Evolutionary conservation across 1,140 invertebrate genomes (phyloP).

Genomic region (Apocrypta bakeri): DNA sequence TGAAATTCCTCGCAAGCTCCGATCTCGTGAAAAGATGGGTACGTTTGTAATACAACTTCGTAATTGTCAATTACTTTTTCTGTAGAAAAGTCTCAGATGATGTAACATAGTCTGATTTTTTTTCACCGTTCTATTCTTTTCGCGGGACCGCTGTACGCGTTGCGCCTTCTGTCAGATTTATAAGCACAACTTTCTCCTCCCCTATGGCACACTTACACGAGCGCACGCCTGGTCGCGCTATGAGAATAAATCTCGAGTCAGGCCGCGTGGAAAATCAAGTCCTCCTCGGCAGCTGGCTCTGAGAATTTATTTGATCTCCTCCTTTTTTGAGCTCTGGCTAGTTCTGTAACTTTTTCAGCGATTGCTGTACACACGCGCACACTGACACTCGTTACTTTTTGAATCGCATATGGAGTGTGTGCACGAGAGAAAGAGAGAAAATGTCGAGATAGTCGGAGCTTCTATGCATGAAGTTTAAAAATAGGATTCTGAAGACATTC

Average conservation of each 20-base stretch:
- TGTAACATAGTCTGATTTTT: too few relatives aligned
- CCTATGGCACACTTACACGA: neutral
- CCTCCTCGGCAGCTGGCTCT: neutral
- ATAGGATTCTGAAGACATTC: too few relatives aligned
- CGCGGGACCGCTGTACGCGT: neutral
- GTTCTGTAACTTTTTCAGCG: neutral
- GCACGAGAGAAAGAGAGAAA: neutral
- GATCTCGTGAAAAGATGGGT: too few relatives aligned
- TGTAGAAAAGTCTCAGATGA: too few relatives aligned
- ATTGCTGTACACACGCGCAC: neutral
- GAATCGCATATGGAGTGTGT: neutral
- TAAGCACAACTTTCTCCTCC: neutral
- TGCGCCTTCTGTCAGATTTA: neutral
- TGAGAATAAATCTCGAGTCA: conserved; percentile 21
- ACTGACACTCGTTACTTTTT: too few relatives aligned
- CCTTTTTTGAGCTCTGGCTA: neutral
- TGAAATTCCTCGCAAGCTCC: too few relatives aligned
- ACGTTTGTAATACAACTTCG: too few relatives aligned
- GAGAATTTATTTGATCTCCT: conserved; percentile 17
- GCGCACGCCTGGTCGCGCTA: too few relatives aligned
- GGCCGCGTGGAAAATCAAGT: conserved; percentile 21
- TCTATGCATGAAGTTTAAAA: neutral
- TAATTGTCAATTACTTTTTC: too few relatives aligned
- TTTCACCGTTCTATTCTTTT: neutral
- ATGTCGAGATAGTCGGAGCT: too few relatives aligned